These are phyloP conservation scores for Microctenopoma steveboyesi DNA, from an alignment of 2,797 vertebrate species.

Conservation along the genomic window DNA sequence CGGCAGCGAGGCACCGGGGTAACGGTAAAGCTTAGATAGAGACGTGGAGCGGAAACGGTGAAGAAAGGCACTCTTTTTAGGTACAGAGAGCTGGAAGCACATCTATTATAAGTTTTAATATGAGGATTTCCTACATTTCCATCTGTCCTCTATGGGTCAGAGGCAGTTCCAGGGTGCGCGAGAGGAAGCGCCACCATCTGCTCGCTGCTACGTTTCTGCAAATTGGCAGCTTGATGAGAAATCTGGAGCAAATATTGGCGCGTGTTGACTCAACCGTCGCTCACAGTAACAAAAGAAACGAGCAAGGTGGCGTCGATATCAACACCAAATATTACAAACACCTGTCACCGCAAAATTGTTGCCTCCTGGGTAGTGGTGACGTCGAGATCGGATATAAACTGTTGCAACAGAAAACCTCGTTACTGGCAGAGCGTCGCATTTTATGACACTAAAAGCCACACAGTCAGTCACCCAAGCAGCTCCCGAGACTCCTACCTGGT, in stretches of 20 bases:
- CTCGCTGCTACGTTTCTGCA: conserved; percentile 29
- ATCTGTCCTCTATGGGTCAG: conserved; percentile 44
- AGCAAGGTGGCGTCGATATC: neutral
- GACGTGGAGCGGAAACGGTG: conserved; percentile 52
- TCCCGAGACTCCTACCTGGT: conserved; percentile 83
- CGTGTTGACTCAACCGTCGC: conserved; percentile 31
- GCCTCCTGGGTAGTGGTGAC: no score
- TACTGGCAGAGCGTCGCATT: no score
- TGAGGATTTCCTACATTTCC: conserved; percentile 11
- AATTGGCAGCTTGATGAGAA: conserved; percentile 67
- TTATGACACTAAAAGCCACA: no score
- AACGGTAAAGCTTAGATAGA: conserved; percentile 60
- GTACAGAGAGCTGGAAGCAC: neutral
- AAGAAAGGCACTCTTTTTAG: conserved; percentile 45
- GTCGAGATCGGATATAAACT: no score
- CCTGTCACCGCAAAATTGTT: no score
- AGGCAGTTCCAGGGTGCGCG: conserved; percentile 28
- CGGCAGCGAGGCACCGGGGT: conserved; percentile 52
- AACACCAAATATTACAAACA: neutral
- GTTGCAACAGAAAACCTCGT: no score
- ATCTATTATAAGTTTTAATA: neutral
- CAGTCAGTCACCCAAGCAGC: no score
- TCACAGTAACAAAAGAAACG: conserved; percentile 19
- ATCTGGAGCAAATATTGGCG: conserved; percentile 48
- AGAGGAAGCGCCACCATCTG: conserved; percentile 57